Conservation (phyloP, 2,113 vertebrate genomes). For the Chaetodon auriga region DNA sequence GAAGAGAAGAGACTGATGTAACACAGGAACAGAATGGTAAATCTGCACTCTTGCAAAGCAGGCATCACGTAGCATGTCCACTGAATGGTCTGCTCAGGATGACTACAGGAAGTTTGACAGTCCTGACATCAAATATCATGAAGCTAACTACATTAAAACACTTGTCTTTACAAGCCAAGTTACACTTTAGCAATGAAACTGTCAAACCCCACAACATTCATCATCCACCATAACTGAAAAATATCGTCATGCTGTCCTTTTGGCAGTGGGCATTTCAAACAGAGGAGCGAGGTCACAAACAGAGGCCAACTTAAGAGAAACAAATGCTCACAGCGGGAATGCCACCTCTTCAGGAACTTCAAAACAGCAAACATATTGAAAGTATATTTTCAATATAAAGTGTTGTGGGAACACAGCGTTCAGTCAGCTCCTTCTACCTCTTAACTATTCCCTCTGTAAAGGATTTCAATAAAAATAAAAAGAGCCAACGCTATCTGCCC, state of each 20-base stretch:
- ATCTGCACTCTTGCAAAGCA: constrained; percentile 48
- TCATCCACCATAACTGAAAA: constrained; percentile 23
- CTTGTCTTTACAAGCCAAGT: constrained; percentile 14
- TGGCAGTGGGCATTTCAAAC: constrained; percentile 13
- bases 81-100: constrained; percentile 13
- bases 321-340: not conserved
- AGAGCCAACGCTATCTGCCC: not conserved
- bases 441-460: not conserved
- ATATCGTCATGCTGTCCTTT: constrained; percentile 6
- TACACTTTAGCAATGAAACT: constrained; percentile 11
- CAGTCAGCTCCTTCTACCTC: not conserved
- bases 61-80: constrained; percentile 37
- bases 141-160: constrained; percentile 13
- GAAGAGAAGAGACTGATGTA: not conserved
- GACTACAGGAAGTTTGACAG: constrained; percentile 52
- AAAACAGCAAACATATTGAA: constrained; percentile 7
- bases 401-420: not conserved
- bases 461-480: not conserved
- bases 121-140: constrained; percentile 29
- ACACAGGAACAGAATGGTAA: constrained; percentile 19
- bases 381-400: not conserved
- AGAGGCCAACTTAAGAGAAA: constrained; percentile 22
- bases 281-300: constrained; percentile 20
- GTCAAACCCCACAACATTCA: constrained; percentile 46
- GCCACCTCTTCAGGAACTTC: not conserved